Conservation (phyloP, 2,113 vertebrate species). For the Aspidoscelis tigris region DNA sequence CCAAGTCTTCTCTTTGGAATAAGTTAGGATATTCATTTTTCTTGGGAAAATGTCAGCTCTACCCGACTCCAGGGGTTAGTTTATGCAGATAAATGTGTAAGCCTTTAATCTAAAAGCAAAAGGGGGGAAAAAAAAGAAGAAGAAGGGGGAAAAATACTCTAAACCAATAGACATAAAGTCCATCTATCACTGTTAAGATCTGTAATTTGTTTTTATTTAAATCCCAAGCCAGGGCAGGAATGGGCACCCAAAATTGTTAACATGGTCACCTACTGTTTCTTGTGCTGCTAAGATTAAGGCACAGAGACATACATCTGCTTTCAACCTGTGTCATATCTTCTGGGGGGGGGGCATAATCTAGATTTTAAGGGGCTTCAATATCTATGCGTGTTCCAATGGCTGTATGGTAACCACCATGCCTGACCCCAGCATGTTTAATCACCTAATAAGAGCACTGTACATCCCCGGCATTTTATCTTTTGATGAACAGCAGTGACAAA, state of each 20-base stretch:
- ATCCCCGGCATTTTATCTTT: constrained; percentile 60
- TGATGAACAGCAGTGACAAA: constrained; percentile 60
- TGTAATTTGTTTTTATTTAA: constrained; percentile 87
- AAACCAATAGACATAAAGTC: constrained; percentile 80
- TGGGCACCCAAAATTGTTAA: constrained; percentile 72
- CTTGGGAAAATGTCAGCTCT: constrained; percentile 92
- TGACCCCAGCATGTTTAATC: constrained; percentile 47
- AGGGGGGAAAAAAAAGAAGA: neutral
- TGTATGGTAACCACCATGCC: constrained; percentile 22
- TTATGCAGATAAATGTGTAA: constrained; percentile 89
- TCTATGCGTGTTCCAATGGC: constrained; percentile 49
- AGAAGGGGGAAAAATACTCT: constrained; percentile 63
- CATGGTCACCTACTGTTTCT: constrained; percentile 67
- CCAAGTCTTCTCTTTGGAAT: constrained; percentile 90
- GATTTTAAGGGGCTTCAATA: constrained; percentile 47
- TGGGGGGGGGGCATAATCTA: constrained; percentile 34
- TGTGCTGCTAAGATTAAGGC: constrained; percentile 76
- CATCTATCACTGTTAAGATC: constrained; percentile 86
- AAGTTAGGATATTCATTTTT: constrained; percentile 96
- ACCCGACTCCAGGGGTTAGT: constrained; percentile 85
- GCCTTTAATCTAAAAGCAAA: constrained; percentile 84
- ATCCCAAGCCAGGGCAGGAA: constrained; percentile 76
- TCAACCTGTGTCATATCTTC: constrained; percentile 49
- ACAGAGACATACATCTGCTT: constrained; percentile 59
- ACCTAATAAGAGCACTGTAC: constrained; percentile 34